phyloP scores from a whole-genome alignment of 2,888 invertebrate species.

The Desoria tigrina region DNA sequence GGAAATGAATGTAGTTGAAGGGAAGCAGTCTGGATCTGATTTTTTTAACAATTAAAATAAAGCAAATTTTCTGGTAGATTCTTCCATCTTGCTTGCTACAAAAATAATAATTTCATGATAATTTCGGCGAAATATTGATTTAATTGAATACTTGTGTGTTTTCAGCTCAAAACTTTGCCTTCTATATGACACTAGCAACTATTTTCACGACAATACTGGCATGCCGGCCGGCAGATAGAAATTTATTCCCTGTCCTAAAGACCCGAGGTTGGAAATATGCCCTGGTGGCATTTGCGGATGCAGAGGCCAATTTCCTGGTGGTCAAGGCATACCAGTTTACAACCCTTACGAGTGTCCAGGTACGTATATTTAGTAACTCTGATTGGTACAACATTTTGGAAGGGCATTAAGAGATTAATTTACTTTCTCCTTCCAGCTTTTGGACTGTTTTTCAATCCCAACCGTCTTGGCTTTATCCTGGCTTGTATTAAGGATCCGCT shows the following conservation, averaged over 20 bases:
- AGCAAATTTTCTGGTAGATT: too few relatives aligned
- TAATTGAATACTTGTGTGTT: slow-evolving; percentile 18
- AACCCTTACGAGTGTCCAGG: slow-evolving; percentile 72
- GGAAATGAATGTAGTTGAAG: too few relatives aligned
- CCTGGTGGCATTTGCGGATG: slow-evolving; percentile 75
- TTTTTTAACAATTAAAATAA: too few relatives aligned
- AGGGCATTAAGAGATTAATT: slow-evolving; percentile 8
- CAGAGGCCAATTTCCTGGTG: slow-evolving; percentile 81
- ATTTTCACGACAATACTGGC: slow-evolving; percentile 75
- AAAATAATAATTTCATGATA: not conserved
- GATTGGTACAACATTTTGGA: not conserved
- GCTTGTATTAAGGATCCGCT: slow-evolving; percentile 72
- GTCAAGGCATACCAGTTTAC: slow-evolving; percentile 78
- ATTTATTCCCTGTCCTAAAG: slow-evolving; percentile 66
- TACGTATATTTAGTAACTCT: slow-evolving; percentile 54
- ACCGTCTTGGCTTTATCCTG: slow-evolving; percentile 76
- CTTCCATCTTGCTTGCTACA: not conserved
- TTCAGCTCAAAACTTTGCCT: slow-evolving; percentile 75
- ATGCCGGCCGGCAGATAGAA: slow-evolving; percentile 66
- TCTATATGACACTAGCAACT: slow-evolving; percentile 74
- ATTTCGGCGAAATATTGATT: not conserved
- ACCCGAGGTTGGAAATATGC: slow-evolving; percentile 76
- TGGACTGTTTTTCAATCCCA: slow-evolving; percentile 83
- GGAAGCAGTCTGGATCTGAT: too few relatives aligned
- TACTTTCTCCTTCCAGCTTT: slow-evolving; percentile 67